Evolutionary conservation across 2,888 invertebrate genomes (phyloP).

Genomic region (Agrotis clavis): DNA sequence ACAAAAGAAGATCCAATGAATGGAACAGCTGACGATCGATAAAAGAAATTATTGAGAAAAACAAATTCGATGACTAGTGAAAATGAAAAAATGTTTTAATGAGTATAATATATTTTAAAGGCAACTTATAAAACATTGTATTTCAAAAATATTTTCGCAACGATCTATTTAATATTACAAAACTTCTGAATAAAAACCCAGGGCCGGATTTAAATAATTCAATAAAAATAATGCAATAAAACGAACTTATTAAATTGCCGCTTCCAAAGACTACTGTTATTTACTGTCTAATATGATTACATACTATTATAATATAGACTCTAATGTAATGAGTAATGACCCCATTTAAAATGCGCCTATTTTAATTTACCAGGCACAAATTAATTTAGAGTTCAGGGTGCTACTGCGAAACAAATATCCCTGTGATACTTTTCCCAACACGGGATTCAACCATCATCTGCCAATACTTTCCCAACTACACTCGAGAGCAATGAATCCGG

Average conservation of each 20-base stretch:
- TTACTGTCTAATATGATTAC: neutral
- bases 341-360: neutral
- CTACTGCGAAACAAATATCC: neutral
- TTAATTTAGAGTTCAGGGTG: neutral
- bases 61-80: neutral
- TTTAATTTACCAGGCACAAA: neutral
- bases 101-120: no score
- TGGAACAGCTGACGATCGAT: slow-evolving; percentile 11
- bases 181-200: neutral
- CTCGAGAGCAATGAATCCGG: no score
- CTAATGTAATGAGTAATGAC: neutral
- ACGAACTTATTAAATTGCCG: neutral
- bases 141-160: neutral
- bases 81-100: no score
- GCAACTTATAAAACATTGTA: neutral
- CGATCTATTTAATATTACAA: neutral
- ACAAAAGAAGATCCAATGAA: slow-evolving; percentile 18
- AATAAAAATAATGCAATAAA: neutral
- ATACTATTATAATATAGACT: neutral
- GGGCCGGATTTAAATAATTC: neutral
- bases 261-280: neutral
- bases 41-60: neutral
- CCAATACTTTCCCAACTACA: no score
- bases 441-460: neutral
- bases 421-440: neutral